Conservation (phyloP, 2,797 vertebrate species). For the Hybognathus amarus region DNA sequence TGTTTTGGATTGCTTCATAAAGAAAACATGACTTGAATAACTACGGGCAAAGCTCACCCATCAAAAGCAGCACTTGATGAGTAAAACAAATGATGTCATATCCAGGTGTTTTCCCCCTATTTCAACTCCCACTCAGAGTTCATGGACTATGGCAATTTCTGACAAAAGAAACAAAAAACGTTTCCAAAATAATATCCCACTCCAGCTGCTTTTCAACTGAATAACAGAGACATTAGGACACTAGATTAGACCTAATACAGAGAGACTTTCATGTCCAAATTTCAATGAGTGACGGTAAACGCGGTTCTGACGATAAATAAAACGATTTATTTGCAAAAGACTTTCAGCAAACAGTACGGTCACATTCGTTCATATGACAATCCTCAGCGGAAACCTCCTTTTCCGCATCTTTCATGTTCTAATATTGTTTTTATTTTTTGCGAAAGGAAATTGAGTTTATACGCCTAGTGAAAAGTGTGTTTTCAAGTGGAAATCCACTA, state of each 20-base stretch:
- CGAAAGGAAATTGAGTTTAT: constrained; percentile 61
- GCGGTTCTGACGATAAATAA: not conserved
- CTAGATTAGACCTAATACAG: constrained; percentile 27
- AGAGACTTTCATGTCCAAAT: constrained; percentile 13
- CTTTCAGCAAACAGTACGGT: not conserved
- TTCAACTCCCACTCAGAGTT: constrained; percentile 55
- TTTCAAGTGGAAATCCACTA: constrained; percentile 59
- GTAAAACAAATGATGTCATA: constrained; percentile 83
- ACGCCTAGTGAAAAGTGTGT: constrained; percentile 53
- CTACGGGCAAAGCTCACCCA: constrained; percentile 35
- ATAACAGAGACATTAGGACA: constrained; percentile 32
- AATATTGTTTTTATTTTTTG: constrained; percentile 56
- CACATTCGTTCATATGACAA: constrained; percentile 36
- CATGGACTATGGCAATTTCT: constrained; percentile 48
- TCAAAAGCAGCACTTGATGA: constrained; percentile 53
- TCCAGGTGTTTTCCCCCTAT: constrained; percentile 76
- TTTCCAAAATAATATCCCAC: constrained; percentile 44
- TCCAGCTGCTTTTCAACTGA: constrained; percentile 49
- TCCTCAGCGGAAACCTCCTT: constrained; percentile 11
- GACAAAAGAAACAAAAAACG: constrained; percentile 42
- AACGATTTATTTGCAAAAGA: not conserved
- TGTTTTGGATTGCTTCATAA: constrained; percentile 54
- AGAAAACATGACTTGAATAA: constrained; percentile 56
- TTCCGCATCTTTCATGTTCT: constrained; percentile 50
- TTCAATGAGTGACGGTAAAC: constrained; percentile 20